Conservation (phyloP, 1,140 invertebrate species). For the Centruroides sculpturatus region DNA sequence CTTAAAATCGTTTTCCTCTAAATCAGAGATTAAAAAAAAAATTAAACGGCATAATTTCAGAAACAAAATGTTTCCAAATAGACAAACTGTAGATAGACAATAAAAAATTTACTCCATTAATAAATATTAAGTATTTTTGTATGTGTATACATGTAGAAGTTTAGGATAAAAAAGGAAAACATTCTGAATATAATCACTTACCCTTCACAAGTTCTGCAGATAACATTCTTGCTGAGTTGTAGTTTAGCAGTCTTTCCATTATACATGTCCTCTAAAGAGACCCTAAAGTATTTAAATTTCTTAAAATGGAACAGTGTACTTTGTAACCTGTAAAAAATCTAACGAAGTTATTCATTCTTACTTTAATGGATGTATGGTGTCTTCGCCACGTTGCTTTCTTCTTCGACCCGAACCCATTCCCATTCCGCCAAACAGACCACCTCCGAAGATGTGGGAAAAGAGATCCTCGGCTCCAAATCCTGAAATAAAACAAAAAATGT, state of each 20-base stretch:
- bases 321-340: neutral
- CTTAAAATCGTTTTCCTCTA: too few relatives aligned
- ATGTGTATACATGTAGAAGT: too few relatives aligned
- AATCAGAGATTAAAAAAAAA: too few relatives aligned
- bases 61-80: too few relatives aligned
- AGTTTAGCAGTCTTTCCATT: constrained; percentile 34
- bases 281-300: constrained; percentile 20
- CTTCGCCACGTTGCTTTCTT: constrained; percentile 40
- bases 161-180: too few relatives aligned
- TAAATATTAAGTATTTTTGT: too few relatives aligned
- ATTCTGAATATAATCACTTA: constrained; percentile 21
- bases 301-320: neutral
- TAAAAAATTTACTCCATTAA: too few relatives aligned
- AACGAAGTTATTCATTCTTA: constrained; percentile 21
- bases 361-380: constrained; percentile 51
- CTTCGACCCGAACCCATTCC: constrained; percentile 31
- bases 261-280: constrained; percentile 34
- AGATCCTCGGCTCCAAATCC: constrained; percentile 36
- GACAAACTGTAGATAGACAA: too few relatives aligned
- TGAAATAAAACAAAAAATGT: neutral
- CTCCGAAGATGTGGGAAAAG: constrained; percentile 47
- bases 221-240: constrained; percentile 30
- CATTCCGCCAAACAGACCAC: constrained; percentile 31
- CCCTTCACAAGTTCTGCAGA: constrained; percentile 33
- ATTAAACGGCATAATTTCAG: too few relatives aligned